Base-by-base conservation (phyloP, 1,140 invertebrate genomes). In the Drosophila asahinai region DNA sequence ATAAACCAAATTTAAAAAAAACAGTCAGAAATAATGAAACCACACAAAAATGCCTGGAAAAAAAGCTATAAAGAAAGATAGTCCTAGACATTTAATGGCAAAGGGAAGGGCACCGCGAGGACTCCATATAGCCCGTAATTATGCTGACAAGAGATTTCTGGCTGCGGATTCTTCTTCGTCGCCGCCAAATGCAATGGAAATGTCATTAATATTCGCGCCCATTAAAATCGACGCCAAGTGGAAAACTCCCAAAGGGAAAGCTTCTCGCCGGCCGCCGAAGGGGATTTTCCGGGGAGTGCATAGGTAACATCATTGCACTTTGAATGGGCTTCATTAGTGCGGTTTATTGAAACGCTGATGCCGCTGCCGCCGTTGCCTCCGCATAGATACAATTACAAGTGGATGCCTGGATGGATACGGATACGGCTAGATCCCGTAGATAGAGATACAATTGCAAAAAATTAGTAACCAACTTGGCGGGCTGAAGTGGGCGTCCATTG, bases 151-250 rank as follows among this genome's bases (percentile, higher is more conserved):
- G 81, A 73, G 64, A 47, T 61, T 64, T 77, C 43, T 55, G 47
- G 11, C 43, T 9, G 48, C 52, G 22, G 61, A 57, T 49, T 48
- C 61, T 62, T 67, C 48, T 55, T 76, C 40, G 40, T 30, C 64
- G 27, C 22, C 61, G 71, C 59, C 66, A 77, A 77, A 83, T 83
- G 83, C 81, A 89, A 89, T 90, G 70, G 86, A 89, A 89, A 84
- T 91, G 83, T 91, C 89, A 87, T 91, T 91, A 91, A 91, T 87
- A 91, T 87, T 81, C 71, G 86, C 83, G 86, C 81, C 86, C 86
- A 89, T 89, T 89, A 89, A 89, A 89, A 90, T 86, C 76, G 82
- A 89, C 86, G 86, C 86, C 75, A 64, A 82, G 86, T 79, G 81
- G 78, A 90, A 89, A 84, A 51, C 49, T 74, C 84, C 72, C 75